phyloP scores from a whole-genome alignment of 2,797 vertebrate species.

The Takifugu rubripes region DNA sequence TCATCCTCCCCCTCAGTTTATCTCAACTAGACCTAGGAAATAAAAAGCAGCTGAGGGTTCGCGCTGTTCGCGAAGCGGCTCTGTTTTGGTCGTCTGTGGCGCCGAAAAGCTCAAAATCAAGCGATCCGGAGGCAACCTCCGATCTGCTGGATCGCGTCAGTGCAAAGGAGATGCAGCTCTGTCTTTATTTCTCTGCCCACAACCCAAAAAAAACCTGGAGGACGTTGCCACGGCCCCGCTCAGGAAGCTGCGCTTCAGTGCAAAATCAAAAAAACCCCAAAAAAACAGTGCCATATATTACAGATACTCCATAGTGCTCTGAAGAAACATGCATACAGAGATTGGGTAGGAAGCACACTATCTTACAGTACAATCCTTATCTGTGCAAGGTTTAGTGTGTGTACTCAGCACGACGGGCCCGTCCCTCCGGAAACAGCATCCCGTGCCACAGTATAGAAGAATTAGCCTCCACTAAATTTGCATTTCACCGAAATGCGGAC shows the following conservation, averaged over 20 bases:
- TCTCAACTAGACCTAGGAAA: neutral
- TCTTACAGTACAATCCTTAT: constrained; percentile 75
- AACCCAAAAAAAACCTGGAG: constrained; percentile 7
- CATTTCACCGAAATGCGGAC: constrained; percentile 61
- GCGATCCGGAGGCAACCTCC: constrained; percentile 60
- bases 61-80: constrained; percentile 54
- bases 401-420: constrained; percentile 47
- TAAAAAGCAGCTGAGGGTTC: constrained; percentile 59
- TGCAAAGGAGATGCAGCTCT: constrained; percentile 68
- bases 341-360: constrained; percentile 76
- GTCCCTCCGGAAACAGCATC: constrained; percentile 29
- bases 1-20: neutral
- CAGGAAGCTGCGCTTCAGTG: constrained; percentile 75
- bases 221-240: constrained; percentile 42
- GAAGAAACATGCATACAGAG: constrained; percentile 77
- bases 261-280: constrained; percentile 69
- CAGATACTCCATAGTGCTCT: constrained; percentile 73
- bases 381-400: constrained; percentile 68
- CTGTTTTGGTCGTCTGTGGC: constrained; percentile 62
- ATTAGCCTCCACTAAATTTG: constrained; percentile 25
- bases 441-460: constrained; percentile 36
- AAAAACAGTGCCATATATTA: constrained; percentile 68
- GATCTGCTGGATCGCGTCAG: constrained; percentile 70
- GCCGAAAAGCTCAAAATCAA: constrained; percentile 51
- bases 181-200: constrained; percentile 39